These are phyloP conservation scores for Drosophila nannoptera DNA, from an alignment of 1,140 invertebrate genomes.

Conservation along the genomic window DNA sequence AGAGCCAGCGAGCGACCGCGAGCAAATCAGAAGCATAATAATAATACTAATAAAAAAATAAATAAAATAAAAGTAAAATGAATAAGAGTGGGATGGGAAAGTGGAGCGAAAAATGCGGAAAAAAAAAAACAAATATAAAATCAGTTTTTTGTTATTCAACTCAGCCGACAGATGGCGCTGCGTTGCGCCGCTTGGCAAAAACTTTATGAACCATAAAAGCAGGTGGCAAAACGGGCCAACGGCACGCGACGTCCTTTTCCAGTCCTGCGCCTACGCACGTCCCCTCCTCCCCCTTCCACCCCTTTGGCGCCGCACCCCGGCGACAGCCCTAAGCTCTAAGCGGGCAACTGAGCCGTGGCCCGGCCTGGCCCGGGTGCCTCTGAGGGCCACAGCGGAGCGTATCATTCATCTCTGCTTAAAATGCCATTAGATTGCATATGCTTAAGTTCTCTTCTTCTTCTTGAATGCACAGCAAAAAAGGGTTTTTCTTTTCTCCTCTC, in stretches of 20 bases:
- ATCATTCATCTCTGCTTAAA: conserved; percentile 48
- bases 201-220: conserved; percentile 48
- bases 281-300: not conserved
- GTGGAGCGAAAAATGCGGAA: conserved; percentile 2
- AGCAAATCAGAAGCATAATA: conserved; percentile 28
- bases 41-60: conserved; percentile 28
- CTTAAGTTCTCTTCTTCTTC: conserved; percentile 19
- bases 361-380: no score
- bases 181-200: conserved; percentile 4
- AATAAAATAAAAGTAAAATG: conserved; percentile 22
- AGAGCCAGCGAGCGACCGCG: not conserved
- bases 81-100: conserved; percentile 14
- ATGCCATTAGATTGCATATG: conserved; percentile 53
- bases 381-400: conserved; percentile 27
- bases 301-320: no score
- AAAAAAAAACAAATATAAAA: conserved; percentile 30
- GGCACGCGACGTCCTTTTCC: conserved; percentile 34
- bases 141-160: conserved; percentile 30
- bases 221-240: conserved; percentile 40
- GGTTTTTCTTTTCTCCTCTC: not conserved
- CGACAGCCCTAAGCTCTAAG: not conserved
- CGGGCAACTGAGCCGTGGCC: not conserved
- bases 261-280: not conserved
- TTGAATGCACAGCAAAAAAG: conserved; percentile 6
- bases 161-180: conserved; percentile 36